Conservation (phyloP, 2,888 invertebrate genomes). For the Cosmia trapezina region DNA sequence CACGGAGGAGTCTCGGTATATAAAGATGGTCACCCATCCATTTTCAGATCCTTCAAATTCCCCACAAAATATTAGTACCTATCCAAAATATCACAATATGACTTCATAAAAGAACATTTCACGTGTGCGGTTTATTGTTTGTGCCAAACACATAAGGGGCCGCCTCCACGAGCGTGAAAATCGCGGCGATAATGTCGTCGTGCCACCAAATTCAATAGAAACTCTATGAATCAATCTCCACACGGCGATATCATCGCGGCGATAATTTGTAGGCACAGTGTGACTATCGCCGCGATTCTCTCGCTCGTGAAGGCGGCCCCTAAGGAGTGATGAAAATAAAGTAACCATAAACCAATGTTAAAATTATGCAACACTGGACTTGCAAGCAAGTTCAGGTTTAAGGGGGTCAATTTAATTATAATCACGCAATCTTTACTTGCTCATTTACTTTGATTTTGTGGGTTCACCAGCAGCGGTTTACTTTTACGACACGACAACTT, state of each 20-base stretch:
- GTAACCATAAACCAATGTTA: slow-evolving; percentile 43
- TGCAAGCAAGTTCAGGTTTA: slow-evolving; percentile 72
- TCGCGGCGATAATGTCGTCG: no score
- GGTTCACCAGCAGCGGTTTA: slow-evolving; percentile 48
- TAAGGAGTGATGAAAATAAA: slow-evolving; percentile 49
- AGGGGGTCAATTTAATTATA: slow-evolving; percentile 75
- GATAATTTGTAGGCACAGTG: no score
- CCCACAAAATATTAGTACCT: background rate
- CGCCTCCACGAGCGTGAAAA: no score
- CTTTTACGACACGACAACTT: slow-evolving; percentile 58
- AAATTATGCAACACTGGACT: slow-evolving; percentile 70
- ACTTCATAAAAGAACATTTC: slow-evolving; percentile 7
- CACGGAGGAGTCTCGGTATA: no score
- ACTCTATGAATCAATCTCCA: no score
- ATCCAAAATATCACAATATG: background rate
- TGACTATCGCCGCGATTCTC: no score
- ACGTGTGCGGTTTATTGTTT: slow-evolving; percentile 5
- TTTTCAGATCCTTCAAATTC: background rate
- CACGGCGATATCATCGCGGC: no score
- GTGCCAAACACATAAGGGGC: slow-evolving; percentile 2
- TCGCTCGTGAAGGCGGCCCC: no score
- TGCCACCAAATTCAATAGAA: no score
- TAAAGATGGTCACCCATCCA: no score
- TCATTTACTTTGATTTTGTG: slow-evolving; percentile 69
- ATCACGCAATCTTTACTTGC: slow-evolving; percentile 74